Evolutionary conservation across 2,888 invertebrate species (phyloP), one percentile per base, ranked within the genome.

Genomic region (Acronicta psi): DNA sequence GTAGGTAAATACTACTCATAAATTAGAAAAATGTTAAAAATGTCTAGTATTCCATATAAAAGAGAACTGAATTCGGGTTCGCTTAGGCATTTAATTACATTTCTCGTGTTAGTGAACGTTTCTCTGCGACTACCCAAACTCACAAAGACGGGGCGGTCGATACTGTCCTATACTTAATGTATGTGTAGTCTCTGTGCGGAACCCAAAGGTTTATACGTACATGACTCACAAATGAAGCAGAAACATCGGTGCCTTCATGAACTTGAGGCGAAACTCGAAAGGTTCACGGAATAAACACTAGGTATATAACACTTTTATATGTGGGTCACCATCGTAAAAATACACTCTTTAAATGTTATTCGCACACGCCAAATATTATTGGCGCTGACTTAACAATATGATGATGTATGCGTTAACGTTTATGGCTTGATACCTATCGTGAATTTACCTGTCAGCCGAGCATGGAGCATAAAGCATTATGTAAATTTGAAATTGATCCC

Each of bases 401-500:
- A 64, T 60, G 69, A 69, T n/a, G n/a, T n/a, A 69, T 56, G 65
- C 53, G 65, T 70, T 43, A 65, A 40, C 47, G 52, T 63, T 69
- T 63, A 63, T 51, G 54, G 41, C 29, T 51, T 31, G 56, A 57
- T 63, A 57, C 59, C 45, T 61, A 51, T 61, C 61, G 61, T 59
- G 57, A 62, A 73, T 62, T 40, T 62, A 61, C 61, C 64, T 64
- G 71, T 59, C 66, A 71, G 51, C 45, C 59, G 51, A 56, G 40
- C 37, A 66, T 42, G 67, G 57, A 55, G 40, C 61, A 65, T 65
- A 52, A 40, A 62, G 41, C 58, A 68, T 66, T 74, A 70, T 63
- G 65, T 73, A 69, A 57, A 62, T 73, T 65, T 56, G 41, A 59
- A 69, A 75, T 75, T 52, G 69, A 61, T 59, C 59, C 67, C 62